Conservation (phyloP, 1,140 invertebrate genomes). For the Phocides pigmalion region DNA sequence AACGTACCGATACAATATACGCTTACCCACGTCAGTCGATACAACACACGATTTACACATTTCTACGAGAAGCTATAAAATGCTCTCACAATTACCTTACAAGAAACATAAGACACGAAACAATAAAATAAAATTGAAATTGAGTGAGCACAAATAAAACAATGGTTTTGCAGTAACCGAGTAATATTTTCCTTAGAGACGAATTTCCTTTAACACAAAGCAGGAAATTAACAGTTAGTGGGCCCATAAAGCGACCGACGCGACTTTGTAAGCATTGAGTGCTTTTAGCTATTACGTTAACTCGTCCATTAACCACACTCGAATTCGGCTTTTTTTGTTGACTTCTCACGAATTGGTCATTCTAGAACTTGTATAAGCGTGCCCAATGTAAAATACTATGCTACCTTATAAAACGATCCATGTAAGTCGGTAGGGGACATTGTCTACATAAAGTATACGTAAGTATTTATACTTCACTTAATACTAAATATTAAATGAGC, state of each 20-base stretch:
- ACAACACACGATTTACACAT: background rate
- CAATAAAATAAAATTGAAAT: slow-evolving; percentile 57
- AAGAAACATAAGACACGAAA: slow-evolving; percentile 38
- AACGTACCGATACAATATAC: too few species aligned
- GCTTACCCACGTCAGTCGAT: too few species aligned
- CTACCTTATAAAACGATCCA: too few species aligned
- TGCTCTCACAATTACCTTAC: slow-evolving; percentile 19
- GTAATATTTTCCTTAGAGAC: slow-evolving; percentile 71
- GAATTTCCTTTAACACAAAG: slow-evolving; percentile 70
- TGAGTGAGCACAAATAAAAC: slow-evolving; percentile 54
- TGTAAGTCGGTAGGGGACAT: too few species aligned
- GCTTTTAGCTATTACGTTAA: slow-evolving; percentile 81
- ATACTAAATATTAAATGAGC: too few species aligned
- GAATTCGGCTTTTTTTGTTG: slow-evolving; percentile 47
- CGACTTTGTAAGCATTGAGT: slow-evolving; percentile 80
- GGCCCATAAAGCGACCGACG: slow-evolving; percentile 72
- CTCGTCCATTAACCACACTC: slow-evolving; percentile 74
- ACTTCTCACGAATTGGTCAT: slow-evolving; percentile 21
- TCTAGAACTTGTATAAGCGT: slow-evolving; percentile 2
- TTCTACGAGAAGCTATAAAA: background rate
- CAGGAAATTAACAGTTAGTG: slow-evolving; percentile 79
- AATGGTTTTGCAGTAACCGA: slow-evolving; percentile 45
- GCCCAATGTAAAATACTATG: too few species aligned
- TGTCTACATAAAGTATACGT: too few species aligned
- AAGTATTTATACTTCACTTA: too few species aligned